Percentiles rank a stretch among this genome's conserved stretches.
These are phyloP conservation scores for Pteromalus puparum DNA, from an alignment of 1,140 invertebrate species.

Conservation along the genomic window DNA sequence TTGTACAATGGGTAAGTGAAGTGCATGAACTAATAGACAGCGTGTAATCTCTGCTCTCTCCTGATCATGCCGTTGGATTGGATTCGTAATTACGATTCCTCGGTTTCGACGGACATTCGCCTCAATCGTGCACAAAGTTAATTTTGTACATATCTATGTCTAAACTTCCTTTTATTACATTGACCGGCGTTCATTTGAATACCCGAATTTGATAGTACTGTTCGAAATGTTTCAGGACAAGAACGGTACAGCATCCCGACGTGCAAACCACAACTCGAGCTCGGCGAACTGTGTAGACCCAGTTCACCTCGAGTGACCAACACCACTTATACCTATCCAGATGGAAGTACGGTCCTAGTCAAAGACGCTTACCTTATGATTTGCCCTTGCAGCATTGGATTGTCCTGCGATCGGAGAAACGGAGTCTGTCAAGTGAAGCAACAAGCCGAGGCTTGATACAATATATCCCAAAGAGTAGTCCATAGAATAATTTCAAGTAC, in stretches of 20 bases:
- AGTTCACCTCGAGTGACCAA: neutral
- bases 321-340: neutral
- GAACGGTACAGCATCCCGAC: neutral
- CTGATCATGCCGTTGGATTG: neutral
- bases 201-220: no score
- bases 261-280: neutral
- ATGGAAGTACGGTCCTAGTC: neutral
- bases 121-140: neutral
- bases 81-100: neutral
- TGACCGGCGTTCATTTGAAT: no score
- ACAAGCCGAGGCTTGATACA: neutral
- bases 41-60: neutral
- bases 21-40: neutral
- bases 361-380: neutral
- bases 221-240: neutral
- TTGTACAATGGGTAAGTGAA: neutral
- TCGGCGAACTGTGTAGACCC: neutral
- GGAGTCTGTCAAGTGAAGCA: neutral
- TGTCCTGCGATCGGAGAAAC: neutral
- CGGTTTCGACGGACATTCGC: no score
- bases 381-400: constrained; percentile 9
- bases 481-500: no score
- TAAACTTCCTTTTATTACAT: no score
- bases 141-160: neutral
- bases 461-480: no score